Evolutionary conservation across 1,140 invertebrate species (phyloP).

Genomic region (Linepithema humile): DNA sequence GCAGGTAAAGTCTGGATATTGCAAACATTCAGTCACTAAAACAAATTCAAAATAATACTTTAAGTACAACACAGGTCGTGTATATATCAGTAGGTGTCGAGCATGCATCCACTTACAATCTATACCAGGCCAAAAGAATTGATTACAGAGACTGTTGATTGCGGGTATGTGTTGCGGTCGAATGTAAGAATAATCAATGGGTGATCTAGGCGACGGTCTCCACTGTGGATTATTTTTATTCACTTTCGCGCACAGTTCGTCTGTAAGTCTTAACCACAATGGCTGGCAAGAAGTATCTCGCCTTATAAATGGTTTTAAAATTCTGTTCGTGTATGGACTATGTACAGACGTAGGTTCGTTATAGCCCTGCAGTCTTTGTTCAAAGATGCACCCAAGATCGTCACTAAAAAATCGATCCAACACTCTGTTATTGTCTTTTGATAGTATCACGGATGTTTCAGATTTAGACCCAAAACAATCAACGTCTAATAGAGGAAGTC

Average conservation of each 20-base stretch:
- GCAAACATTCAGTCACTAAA: conserved; percentile 94
- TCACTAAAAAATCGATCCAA: conserved; percentile 82
- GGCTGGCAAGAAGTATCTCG: conserved; percentile 88
- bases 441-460: conserved; percentile 40
- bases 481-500: conserved; percentile 86
- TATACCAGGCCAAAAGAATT: conserved; percentile 96
- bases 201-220: conserved; percentile 78
- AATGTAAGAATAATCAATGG: conserved; percentile 95
- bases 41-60: conserved; percentile 57
- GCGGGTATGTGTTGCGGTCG: conserved; percentile 94
- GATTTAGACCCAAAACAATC: conserved; percentile 80
- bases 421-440: conserved; percentile 74
- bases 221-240: conserved; percentile 86
- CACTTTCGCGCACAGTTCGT: conserved; percentile 88
- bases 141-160: conserved; percentile 92
- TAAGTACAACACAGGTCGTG: neutral
- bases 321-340: conserved; percentile 87
- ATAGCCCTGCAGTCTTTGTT: conserved; percentile 84
- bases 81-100: too few species aligned
- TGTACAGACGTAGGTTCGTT: conserved; percentile 85
- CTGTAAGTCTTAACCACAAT: conserved; percentile 89
- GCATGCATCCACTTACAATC: conserved; percentile 88
- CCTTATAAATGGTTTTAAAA: conserved; percentile 92
- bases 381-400: conserved; percentile 76
- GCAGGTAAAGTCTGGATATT: conserved; percentile 96